Base-by-base conservation (phyloP, 2,113 vertebrate species). In the Halcyon malimbica region DNA sequence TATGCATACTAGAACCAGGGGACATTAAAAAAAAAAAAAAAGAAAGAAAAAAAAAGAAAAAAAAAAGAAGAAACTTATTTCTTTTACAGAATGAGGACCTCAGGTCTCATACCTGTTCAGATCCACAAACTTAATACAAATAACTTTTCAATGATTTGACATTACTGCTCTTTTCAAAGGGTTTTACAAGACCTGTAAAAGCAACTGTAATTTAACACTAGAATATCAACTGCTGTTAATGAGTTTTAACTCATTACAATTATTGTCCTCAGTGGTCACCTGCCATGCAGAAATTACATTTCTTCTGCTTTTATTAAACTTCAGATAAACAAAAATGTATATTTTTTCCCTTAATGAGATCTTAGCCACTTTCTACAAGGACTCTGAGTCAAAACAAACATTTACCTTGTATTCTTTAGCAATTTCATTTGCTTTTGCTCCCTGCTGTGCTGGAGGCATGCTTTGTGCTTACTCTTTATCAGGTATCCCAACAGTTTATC, bases 221-320 rank as follows among this genome's bases (percentile, higher is more conserved):
- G 6, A 81, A 53, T 81, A 83, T 35, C 67, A 83, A 60, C 25
- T 75, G 7, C 44, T 87, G 24, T 78, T 79, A 64, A 64, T 53
- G 59, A 12, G 8, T 82, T 89, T 87, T 73, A 89, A 79, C 18
- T 85, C 53, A 48, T 51, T 68, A 67, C 46, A 68, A 60, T 71
- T 64, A 35, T 60, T 90, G 82, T 69, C 74, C 53, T 96, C 26
- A 24, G 39, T 56, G 26, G 73, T 57, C 33, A 81, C 8, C 28
- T 46, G 31, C 59, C 23, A 3, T 31, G 37, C 35, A 84, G 39
- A 91, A 84, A 75, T 48, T n/a, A 42, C 6, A n/a, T 67, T 79
- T 83, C 24, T 80, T 87, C 70, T 54, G 35, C 14, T 95, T 73
- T 80, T 92, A 84, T 75, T 89, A 87, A 94, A 73, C 8, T 94